These are phyloP conservation scores for Sanderia malayensis DNA, from an alignment of 30 jellyfish, hydroid and myxozoan species.

Conservation along the genomic window DNA sequence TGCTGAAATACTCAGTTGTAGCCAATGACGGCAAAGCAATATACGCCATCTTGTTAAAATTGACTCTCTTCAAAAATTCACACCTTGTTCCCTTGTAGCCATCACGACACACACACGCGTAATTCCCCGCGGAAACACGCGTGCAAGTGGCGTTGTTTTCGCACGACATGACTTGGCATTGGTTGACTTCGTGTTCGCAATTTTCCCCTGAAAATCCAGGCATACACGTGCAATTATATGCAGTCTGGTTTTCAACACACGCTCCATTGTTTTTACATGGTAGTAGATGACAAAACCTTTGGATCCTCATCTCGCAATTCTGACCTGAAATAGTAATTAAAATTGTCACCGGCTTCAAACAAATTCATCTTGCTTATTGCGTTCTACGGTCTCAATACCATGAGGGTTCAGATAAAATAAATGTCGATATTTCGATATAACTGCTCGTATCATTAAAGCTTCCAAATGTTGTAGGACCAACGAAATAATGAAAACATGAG, in stretches of 20 bases:
- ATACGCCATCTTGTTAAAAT: slow-evolving; percentile 30
- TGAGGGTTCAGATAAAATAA: too few relatives aligned
- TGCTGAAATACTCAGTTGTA: slow-evolving; percentile 2
- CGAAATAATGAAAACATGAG: too few relatives aligned
- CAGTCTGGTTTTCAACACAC: slow-evolving; percentile 45
- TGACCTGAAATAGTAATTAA: slow-evolving; percentile 31
- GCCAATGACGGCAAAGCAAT: slow-evolving; percentile 39
- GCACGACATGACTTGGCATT: slow-evolving; percentile 54
- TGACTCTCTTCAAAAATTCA: slow-evolving; percentile 41
- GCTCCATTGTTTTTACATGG: slow-evolving; percentile 64
- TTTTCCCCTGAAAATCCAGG: slow-evolving; percentile 44
- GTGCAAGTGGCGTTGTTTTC: slow-evolving; percentile 43
- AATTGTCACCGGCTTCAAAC: too few relatives aligned
- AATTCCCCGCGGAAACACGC: slow-evolving; percentile 30
- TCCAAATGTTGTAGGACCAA: too few relatives aligned
- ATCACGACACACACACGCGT: slow-evolving; percentile 31
- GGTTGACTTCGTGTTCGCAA: slow-evolving; percentile 51
- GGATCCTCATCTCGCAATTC: slow-evolving; percentile 40
- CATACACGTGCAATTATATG: slow-evolving; percentile 26
- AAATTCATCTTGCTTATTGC: too few relatives aligned
- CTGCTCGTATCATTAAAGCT: too few relatives aligned
- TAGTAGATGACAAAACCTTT: slow-evolving; percentile 28
- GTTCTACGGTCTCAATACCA: too few relatives aligned
- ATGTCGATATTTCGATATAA: too few relatives aligned
- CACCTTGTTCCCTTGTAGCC: slow-evolving; percentile 42